Conservation (phyloP, 53 echinoderm and acorn worm species). For the Holothuria leucospilota region DNA sequence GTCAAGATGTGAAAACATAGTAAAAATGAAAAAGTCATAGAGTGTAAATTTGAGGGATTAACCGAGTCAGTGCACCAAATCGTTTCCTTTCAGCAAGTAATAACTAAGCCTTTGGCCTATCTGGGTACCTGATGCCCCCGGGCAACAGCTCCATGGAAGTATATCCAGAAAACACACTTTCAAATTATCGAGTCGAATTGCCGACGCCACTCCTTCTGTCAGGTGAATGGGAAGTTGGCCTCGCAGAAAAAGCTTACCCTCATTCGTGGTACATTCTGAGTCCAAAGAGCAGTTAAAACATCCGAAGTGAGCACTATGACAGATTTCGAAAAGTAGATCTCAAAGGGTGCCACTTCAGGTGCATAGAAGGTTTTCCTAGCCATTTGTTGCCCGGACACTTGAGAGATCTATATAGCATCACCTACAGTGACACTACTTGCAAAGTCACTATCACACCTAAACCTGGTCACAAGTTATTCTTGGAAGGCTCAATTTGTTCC, state of each 20-base stretch:
- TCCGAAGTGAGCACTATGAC: neutral
- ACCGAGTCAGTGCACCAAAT: no score
- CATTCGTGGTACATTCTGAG: conserved; percentile 21
- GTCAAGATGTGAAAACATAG: no score
- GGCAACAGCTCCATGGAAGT: no score
- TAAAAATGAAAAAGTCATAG: no score
- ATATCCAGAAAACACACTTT: no score
- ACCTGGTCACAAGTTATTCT: neutral
- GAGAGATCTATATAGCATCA: neutral
- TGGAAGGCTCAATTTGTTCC: neutral
- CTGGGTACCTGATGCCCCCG: no score
- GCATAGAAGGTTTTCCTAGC: neutral
- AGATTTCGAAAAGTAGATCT: neutral
- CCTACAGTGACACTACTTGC: neutral
- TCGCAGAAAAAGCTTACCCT: conserved; percentile 21
- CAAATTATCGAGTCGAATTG: neutral
- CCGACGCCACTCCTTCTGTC: no score
- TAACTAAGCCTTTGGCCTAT: no score
- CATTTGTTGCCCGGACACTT: neutral
- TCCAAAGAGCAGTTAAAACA: no score
- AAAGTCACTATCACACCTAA: neutral
- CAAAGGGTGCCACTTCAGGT: neutral
- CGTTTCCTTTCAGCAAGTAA: no score
- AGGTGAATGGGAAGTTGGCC: neutral
- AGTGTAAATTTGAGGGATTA: no score